A percentile compares a stretch with the other conserved stretches of the same genome.
phyloP scores from a whole-genome alignment of 2,113 vertebrate species.

The Talpa occidentalis region DNA sequence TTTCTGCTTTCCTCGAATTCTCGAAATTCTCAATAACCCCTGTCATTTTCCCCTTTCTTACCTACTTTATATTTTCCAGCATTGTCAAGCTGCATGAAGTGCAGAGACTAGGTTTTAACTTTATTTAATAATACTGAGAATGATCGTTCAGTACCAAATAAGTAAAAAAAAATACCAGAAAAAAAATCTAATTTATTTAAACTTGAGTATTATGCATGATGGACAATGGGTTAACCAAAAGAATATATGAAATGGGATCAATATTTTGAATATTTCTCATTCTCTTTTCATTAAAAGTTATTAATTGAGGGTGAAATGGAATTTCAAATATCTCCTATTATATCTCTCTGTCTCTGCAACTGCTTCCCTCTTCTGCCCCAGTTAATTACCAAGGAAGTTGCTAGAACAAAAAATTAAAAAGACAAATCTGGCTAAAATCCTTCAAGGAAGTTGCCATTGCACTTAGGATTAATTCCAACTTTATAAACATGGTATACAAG shows the following conservation, averaged over 20 bases:
- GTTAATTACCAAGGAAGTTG: neutral
- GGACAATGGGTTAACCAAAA: neutral
- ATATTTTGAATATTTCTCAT: neutral
- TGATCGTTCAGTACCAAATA: neutral
- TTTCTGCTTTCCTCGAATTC: too few relatives aligned
- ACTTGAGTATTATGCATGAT: neutral
- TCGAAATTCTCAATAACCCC: too few relatives aligned
- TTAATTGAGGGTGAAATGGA: neutral
- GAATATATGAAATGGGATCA: neutral
- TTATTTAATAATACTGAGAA: too few relatives aligned
- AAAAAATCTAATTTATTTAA: neutral
- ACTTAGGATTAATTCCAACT: neutral
- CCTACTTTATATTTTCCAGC: too few relatives aligned
- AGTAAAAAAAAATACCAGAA: neutral
- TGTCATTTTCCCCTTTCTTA: too few relatives aligned
- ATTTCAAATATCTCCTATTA: neutral
- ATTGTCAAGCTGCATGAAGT: too few relatives aligned
- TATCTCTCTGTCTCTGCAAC: neutral
- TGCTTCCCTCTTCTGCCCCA: neutral
- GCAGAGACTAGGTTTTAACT: too few relatives aligned
- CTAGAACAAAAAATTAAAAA: neutral
- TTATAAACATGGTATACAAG: fast-evolving
- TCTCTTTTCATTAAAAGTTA: neutral
- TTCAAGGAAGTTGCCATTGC: neutral
- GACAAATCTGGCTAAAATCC: neutral